Evolutionary conservation across 2,888 invertebrate species (phyloP).

Genomic region (Noctuana brunneofusca): DNA sequence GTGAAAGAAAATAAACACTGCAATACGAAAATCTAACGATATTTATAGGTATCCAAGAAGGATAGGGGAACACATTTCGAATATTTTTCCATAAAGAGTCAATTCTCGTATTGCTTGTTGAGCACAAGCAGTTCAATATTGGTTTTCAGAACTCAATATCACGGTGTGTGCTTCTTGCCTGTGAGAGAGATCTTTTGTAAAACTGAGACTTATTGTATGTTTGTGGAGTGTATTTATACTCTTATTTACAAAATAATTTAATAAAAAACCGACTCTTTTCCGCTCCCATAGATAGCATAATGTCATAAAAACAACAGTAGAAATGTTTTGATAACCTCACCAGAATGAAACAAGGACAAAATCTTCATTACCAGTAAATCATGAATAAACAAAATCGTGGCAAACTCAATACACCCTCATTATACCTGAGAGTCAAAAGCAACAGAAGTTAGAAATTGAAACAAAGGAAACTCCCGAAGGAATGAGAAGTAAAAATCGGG

Average conservation of each 20-base stretch:
- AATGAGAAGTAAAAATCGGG: conserved; percentile 33
- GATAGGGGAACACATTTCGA: not conserved
- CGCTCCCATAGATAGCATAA: not conserved
- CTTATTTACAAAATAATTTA: not conserved
- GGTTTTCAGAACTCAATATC: conserved; percentile 31
- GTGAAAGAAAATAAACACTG: not conserved
- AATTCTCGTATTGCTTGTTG: conserved; percentile 30
- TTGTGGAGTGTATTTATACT: not conserved
- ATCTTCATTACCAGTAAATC: not conserved
- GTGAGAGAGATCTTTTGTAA: conserved; percentile 13
- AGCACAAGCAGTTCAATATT: conserved; percentile 25
- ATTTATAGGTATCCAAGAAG: not conserved
- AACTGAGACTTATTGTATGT: conserved; percentile 8
- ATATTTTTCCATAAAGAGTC: conserved; percentile 22
- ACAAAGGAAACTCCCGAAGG: conserved; percentile 36
- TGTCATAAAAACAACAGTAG: not conserved
- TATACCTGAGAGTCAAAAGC: conserved; percentile 5
- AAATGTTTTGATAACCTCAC: not conserved
- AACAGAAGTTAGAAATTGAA: conserved; percentile 15
- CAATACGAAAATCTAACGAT: not conserved
- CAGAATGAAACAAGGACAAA: not conserved
- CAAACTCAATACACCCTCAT: conserved; percentile 23
- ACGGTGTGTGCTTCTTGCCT: conserved; percentile 12
- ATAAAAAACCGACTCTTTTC: not conserved
- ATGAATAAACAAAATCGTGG: not conserved